Base-by-base conservation (phyloP, 2,797 vertebrate species). In the Acrossocheilus wenchowensis region DNA sequence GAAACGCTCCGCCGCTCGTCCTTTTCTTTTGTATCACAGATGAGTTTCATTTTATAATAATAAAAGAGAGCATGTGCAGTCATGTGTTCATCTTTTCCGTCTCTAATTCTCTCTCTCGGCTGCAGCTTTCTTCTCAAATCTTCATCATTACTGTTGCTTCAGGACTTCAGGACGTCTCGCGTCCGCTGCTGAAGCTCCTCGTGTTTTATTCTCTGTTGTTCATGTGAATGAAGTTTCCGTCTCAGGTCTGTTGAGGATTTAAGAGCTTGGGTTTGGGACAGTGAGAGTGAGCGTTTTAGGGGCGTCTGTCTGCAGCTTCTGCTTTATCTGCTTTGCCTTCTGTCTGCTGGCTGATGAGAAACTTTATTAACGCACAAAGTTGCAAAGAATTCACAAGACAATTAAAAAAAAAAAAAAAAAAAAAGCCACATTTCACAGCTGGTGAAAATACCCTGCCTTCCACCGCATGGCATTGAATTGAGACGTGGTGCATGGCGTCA, bases 11-110 rank as follows among this genome's bases (percentile, higher is more conserved):
- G 2, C n/a, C n/a, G 11, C 60, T 62, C 60, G 5, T 34, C 91
- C 91, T 91, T 93, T 92, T 90, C 88, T 89, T 91, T 88, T 85
- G 52, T 81, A 82, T 87, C 90, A 84, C 88, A 90, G 90, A 92
- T 90, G 89, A 85, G 85, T 90, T 86, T 89, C 84, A 93, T 92
- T 92, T 92, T 90, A 88, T 91, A 54, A 85, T 78, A 92, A 92
- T 87, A 92, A 91, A 92, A 82, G 60, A 90, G 34, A 43, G 14
- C 48, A 89, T 90, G 41, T 78, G 36, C 26, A 69, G 34, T 85
- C 26, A 45, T 85, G 52, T 41, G 52, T 86, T 60, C 57, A 88
- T 90, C 85, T 90, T 39, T 78, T 88, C 54, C 69, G 79, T 78
- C 81, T 86, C 73, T 81, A 75, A 84, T 74, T 36, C 85, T 45